These are phyloP conservation scores for Andrena minutula DNA, from an alignment of 2,888 invertebrate genomes.

Conservation along the genomic window DNA sequence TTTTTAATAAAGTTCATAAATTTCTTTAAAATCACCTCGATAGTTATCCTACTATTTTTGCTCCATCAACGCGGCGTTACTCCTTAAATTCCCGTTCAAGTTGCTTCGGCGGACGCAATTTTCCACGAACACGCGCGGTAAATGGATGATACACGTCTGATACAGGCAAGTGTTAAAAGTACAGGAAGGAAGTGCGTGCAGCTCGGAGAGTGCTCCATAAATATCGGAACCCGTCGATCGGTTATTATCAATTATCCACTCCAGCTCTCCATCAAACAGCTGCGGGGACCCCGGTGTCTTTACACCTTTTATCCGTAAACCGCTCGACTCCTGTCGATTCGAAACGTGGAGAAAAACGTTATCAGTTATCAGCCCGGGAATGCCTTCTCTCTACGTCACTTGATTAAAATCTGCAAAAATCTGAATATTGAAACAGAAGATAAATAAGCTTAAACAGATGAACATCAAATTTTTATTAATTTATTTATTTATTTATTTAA, in stretches of 20 bases:
- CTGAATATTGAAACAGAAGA: no score
- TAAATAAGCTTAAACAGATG: background rate
- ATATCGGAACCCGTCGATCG: slow-evolving; percentile 55
- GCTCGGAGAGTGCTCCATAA: slow-evolving; percentile 52
- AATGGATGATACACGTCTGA: slow-evolving; percentile 24
- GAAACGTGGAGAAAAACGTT: slow-evolving; percentile 31
- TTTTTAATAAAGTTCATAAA: no score
- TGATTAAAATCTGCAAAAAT: background rate
- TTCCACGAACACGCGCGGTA: background rate
- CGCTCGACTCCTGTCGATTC: slow-evolving; percentile 26
- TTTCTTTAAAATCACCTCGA: no score
- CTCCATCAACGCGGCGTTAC: background rate
- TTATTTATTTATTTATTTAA: no score
- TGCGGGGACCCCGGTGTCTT: slow-evolving; percentile 34
- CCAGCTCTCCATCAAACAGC: slow-evolving; percentile 49
- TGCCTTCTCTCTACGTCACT: background rate
- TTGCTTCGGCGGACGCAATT: background rate
- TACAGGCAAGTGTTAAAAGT: slow-evolving; percentile 40
- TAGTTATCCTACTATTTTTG: no score
- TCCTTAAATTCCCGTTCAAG: background rate
- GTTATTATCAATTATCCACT: slow-evolving; percentile 61
- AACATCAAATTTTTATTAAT: no score
- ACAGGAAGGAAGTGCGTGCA: slow-evolving; percentile 50
- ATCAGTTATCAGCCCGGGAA: slow-evolving; percentile 19
- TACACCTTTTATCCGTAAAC: slow-evolving; percentile 43